These are phyloP conservation scores for Danio jaintianensis DNA, from an alignment of 2,797 vertebrate genomes.

Conservation along the genomic window DNA sequence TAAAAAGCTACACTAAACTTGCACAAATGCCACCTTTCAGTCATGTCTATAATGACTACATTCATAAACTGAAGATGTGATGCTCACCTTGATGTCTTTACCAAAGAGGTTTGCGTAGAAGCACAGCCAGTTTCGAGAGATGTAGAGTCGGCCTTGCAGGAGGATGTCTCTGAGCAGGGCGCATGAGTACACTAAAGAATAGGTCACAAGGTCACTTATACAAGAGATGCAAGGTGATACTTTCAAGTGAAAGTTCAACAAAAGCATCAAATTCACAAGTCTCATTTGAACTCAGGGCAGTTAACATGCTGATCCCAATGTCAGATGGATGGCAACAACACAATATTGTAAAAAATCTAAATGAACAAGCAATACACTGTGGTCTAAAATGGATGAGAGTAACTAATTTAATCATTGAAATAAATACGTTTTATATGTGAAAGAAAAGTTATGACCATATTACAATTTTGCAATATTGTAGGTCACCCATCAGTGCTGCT, in stretches of 20 bases:
- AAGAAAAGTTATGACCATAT: too few species aligned
- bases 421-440: background rate
- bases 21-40: background rate
- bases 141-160: conserved; percentile 95
- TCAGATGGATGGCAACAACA: background rate
- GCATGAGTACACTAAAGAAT: conserved; percentile 89
- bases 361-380: background rate
- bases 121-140: conserved; percentile 96
- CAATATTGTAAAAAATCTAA: background rate
- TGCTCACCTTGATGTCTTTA: conserved; percentile 91
- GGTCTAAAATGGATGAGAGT: background rate
- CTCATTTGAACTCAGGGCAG: background rate
- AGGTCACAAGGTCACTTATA: conserved; percentile 28
- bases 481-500: too few species aligned
- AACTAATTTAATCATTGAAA: background rate
- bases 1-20: background rate
- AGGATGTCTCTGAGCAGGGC: conserved; percentile 95
- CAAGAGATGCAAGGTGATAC: background rate
- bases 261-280: background rate
- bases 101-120: conserved; percentile 97
- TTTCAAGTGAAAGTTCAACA: background rate
- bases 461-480: too few species aligned
- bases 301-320: background rate
- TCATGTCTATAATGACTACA: too few species aligned
- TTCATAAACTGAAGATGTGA: background rate